Base-by-base conservation (phyloP, 2,113 vertebrate genomes). In the Beaufortia kweichowensis region DNA sequence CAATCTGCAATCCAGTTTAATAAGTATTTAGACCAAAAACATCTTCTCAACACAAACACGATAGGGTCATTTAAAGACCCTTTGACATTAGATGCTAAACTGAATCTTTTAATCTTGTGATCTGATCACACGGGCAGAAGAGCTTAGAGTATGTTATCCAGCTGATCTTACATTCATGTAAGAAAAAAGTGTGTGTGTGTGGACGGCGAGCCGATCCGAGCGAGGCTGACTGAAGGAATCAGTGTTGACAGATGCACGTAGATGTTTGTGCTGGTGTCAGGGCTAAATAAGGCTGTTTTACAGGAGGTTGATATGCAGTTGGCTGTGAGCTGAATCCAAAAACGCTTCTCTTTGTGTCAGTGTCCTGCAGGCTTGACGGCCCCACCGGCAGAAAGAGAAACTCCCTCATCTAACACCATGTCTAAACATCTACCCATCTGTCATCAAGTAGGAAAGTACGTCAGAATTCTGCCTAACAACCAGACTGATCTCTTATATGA, bases 211-310 rank as follows among this genome's bases (percentile, higher is more conserved):
- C 53, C 31, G 59, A 56, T 77, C 11, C 23, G 46, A 26, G n/a
- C 57, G 46, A 29, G 68, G 41, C 69, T 57, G 67, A 55, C 66
- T 60, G 79, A 59, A 60, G 26, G 82, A 82, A 85, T 84, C 75
- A 85, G 78, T 41, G 72, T 67, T 82, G 82, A 84, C 84, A 84
- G 75, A 78, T 68, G 61, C 80, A 82, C 75, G 55, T 73, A 76
- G 77, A 82, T 78, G 61, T 72, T 69, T 72, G 77, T 35, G 26
- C 66, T 55, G 17, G 75, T 75, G 75, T 69, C 71, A 69, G n/a
- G 79, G 53, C 73, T 83, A 84, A 86, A 86, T 86, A 84, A 79
- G 84, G 46, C 83, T 82, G 82, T 83, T 82, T 86, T 83, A 82
- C 81, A 83, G 76, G 65, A 69, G 62, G 65, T 78, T 85, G 82